phyloP scores from a whole-genome alignment of 1,140 invertebrate species.

The Palaemon carinicauda region DNA sequence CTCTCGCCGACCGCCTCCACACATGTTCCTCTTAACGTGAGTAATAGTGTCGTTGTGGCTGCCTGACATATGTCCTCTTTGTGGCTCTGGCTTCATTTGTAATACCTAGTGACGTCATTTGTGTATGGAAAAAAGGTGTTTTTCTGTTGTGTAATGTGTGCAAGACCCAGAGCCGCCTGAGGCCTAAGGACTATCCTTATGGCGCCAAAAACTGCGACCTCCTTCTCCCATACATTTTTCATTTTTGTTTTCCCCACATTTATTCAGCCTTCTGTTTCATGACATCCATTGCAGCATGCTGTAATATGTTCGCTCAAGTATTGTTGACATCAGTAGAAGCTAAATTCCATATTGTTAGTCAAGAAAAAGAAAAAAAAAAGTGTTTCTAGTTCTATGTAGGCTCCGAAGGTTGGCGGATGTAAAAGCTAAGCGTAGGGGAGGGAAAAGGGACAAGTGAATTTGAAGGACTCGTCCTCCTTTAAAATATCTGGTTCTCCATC shows the following conservation, averaged over 20 bases:
- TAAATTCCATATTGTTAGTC: background rate
- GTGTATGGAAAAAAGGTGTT: background rate
- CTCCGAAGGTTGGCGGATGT: no score
- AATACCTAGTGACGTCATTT: no score
- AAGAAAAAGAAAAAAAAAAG: background rate
- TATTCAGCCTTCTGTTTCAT: background rate
- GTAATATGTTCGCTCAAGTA: background rate
- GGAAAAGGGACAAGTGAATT: no score
- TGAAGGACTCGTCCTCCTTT: no score
- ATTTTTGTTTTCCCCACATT: background rate
- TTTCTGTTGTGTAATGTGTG: background rate
- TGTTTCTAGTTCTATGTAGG: no score
- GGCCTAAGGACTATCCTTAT: background rate
- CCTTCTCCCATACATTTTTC: background rate
- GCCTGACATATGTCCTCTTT: background rate
- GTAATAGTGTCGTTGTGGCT: background rate
- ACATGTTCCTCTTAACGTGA: constrained; percentile 44
- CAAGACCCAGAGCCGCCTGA: background rate
- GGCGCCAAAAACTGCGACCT: background rate
- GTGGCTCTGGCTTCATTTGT: background rate
- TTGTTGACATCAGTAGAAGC: background rate
- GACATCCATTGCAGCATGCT: no score
- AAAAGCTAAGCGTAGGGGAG: no score
- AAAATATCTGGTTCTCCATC: no score
- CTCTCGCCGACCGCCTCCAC: constrained; percentile 41